Base-by-base conservation (phyloP, 92 coral and sea anemone genomes). In the Umimayanthus chanpuru region DNA sequence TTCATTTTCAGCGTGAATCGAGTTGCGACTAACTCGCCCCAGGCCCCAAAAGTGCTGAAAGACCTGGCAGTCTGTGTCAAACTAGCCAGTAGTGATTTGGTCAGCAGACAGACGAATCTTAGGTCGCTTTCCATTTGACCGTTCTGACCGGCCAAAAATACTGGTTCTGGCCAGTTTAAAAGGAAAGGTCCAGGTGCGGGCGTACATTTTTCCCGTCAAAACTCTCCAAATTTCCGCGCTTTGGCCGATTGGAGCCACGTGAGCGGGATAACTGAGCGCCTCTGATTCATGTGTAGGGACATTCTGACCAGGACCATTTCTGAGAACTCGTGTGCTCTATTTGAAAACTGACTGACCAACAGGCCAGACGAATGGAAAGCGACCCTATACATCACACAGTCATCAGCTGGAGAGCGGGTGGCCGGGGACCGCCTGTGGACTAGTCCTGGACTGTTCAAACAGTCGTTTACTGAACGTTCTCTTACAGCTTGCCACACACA, bases 401-500 rank as follows among this genome's bases (percentile, higher is more conserved):
- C 44, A 88, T 81, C 82, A 92, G 88, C 93, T 92, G 23, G 94
- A 80, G 14, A 81, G 90, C n/a, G 81, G 49, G 76, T 87, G 93
- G 72, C 73, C 85, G 81, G 90, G 85, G 4, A 89, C 43, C n/a
- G 92, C 89, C 50, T 92, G 88, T 40, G 85, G 41, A 79, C 77
- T 90, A 78, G 85, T 81, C 74, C 90, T 77, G 32, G 93, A 68
- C 36, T 44, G 92, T 0, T 94, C 98, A 80, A 95, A 90, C 29
- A 92, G 85, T 76, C 94, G 78, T 81, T 95, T 95, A 75, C 87
- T 91, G 25, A 82, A 81, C 12, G 94, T 90, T 85, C 96, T 86
- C 83, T 92, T 95, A 73, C 88, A 91, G 49, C 94, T 95, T 47
- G 96, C 99, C 75, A 96, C 99, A 75, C 98, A 96, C 49, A 96